These are phyloP conservation scores for Pseudorhombus dupliciocellatus DNA, from an alignment of 2,113 vertebrate species.

Conservation along the genomic window DNA sequence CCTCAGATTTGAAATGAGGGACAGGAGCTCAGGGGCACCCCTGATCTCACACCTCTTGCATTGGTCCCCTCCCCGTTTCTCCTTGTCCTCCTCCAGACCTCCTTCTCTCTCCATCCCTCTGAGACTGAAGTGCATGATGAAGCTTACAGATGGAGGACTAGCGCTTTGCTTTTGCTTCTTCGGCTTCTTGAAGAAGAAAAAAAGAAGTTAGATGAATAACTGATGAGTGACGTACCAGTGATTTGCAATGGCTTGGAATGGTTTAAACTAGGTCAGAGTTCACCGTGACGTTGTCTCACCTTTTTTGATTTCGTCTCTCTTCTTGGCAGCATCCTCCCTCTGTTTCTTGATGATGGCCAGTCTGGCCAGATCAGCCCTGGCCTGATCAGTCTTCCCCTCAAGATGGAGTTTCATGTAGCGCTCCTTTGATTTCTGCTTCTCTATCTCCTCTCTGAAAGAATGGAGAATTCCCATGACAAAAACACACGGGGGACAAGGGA, in stretches of 20 bases:
- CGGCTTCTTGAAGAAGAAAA: constrained; percentile 52
- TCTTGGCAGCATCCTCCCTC: constrained; percentile 83
- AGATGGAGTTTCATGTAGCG: constrained; percentile 85
- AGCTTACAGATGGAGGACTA: constrained; percentile 53
- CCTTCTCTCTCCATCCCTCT: constrained; percentile 48
- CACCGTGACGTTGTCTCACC: constrained; percentile 59
- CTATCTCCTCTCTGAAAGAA: constrained; percentile 82
- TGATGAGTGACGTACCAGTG: too few species aligned
- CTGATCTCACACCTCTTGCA: constrained; percentile 64
- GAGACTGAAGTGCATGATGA: constrained; percentile 56
- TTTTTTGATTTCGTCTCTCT: constrained; percentile 82
- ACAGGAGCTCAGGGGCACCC: constrained; percentile 63
- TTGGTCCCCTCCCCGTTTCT: constrained; percentile 52
- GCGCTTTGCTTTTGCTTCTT: constrained; percentile 78
- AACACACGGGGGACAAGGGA: background rate
- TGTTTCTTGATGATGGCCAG: constrained; percentile 86
- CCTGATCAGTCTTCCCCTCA: constrained; percentile 86
- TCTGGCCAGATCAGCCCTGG: constrained; percentile 82
- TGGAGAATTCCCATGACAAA: background rate
- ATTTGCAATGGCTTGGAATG: too few species aligned
- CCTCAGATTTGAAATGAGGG: constrained; percentile 55
- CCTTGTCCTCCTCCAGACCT: constrained; percentile 35
- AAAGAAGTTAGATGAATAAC: background rate
- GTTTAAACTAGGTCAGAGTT: background rate
- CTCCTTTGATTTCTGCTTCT: constrained; percentile 85